Evolutionary conservation across 2,888 invertebrate genomes (phyloP), one percentile per base, ranked within the genome.

Genomic region (Drosophila mettleri): DNA sequence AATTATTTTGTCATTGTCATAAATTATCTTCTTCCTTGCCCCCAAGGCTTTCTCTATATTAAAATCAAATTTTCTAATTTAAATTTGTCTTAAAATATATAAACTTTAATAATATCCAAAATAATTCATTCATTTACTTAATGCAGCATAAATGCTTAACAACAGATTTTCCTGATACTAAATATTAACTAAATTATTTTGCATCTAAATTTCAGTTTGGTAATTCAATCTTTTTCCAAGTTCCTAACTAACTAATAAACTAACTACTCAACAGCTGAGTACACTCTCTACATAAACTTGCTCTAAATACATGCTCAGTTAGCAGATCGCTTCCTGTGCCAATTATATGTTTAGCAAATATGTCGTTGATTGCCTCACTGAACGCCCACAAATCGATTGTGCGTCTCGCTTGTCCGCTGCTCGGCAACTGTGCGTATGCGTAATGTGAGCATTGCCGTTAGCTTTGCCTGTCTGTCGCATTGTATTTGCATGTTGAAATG

Each of bases 371-470:
- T 43, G 49, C 38, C 33, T 48, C 31, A 41, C 29, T 16, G 29
- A 53, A 16, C 24, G 16, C 36, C 20, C 36, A 48, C 58, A 66
- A 58, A 66, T 54, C 27, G 41, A 48, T 29, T 54, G 27, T 49
- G 24, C 24, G 24, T 16, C 27, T 34, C 20, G n/a, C n/a, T 20
- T 38, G 52, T 7, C 6, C 2, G 31, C 24, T 18, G 31, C 12
- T 33, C 18, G 51, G 18, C 74, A 63, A 68, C 60, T 16, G 36
- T 79, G 86, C 82, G 82, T 82, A 82, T 86, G 57, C 57, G 48
- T 83, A 75, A 86, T 67, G 62, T 24, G 33, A 52, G 29, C 46
- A 60, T 49, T 60, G 63, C 63, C 69, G 48, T 60, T 63, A 36
- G 39, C 46, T 24, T 80, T 68, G 78, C 49, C 34, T 43, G n/a